Evolutionary conservation across 2,113 vertebrate genomes (phyloP), one percentile per base, ranked within the genome.

Genomic region (Poeciliopsis prolifica): DNA sequence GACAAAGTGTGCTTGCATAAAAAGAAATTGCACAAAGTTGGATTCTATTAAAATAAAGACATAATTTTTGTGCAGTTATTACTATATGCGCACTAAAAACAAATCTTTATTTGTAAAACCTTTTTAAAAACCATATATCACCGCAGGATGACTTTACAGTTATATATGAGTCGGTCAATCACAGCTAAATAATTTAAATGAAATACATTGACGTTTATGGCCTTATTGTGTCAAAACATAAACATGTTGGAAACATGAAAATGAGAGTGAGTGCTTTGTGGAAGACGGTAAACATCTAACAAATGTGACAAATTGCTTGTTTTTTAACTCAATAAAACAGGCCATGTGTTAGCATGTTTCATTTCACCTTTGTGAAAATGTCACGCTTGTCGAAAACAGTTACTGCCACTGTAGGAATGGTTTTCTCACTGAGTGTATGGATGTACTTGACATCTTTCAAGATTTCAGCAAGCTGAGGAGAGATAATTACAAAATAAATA

Each of bases 371-470:
- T 75, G 92, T 85, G 84, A 96, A 92, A 61, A 75, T 91, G 15
- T 91, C 88, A 75, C 85, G 95, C 77, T 95, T 95, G 58, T 94
- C 78, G 85, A 94, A 95, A 65, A 96, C 77, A 65, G 86, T 63
- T 73, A 94, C 74, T 14, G 95, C 95, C 74, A 92, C 94, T 82
- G 83, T 84, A 22, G 96, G 95, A 65, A 97, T 92, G 63, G 86
- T 80, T 14, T 87, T 69, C 29, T 94, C 90, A 80, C 92, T 81
- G 54, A 95, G 82, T 73, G 92, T 91, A 77, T 94, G 91, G 74
- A 97, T 90, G 51, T 96, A 94, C 70, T 94, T 96, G 54, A 97
- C 94, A 78, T 97, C 96, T 86, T 94, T 95, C 75, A 96, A 86
- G 37, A 96, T 87, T 75, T 89, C 93, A 64, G 94, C 87, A 61